These are phyloP conservation scores for Arrhamphus sclerolepis DNA, from an alignment of 2,797 vertebrate species.

Conservation along the genomic window DNA sequence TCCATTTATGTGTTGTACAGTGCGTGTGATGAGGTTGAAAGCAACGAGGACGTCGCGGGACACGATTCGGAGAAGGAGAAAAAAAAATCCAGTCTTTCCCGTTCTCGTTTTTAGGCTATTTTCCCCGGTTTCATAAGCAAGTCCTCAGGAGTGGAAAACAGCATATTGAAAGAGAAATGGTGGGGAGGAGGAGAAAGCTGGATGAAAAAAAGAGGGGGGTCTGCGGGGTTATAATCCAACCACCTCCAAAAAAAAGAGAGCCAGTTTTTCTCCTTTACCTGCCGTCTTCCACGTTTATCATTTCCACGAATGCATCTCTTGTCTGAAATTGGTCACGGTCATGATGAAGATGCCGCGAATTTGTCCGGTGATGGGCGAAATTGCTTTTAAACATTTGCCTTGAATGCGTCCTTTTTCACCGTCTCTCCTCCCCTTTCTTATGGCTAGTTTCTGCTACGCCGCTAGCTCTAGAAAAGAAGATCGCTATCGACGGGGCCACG, in stretches of 20 bases:
- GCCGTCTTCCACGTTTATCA: constrained; percentile 72
- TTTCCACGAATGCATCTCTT: constrained; percentile 68
- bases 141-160: constrained; percentile 84
- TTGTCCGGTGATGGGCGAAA: constrained; percentile 68
- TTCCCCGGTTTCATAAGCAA: constrained; percentile 82
- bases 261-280: constrained; percentile 79
- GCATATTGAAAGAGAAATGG: constrained; percentile 86
- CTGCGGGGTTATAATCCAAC: constrained; percentile 83
- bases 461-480: constrained; percentile 65
- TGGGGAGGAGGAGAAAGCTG: constrained; percentile 84
- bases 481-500: constrained; percentile 61
- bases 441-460: constrained; percentile 68
- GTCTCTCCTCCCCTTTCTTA: constrained; percentile 81
- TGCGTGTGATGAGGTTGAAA: constrained; percentile 68
- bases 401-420: constrained; percentile 78
- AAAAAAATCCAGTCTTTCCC: constrained; percentile 71
- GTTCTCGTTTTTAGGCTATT: constrained; percentile 80
- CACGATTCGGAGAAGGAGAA: constrained; percentile 50
- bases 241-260: constrained; percentile 77
- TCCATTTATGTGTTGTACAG: constrained; percentile 79
- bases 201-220: constrained; percentile 83
- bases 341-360: constrained; percentile 68
- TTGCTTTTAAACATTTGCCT: constrained; percentile 80
- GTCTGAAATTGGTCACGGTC: constrained; percentile 60
- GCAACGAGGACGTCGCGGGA: constrained; percentile 66